A percentile compares a stretch with the other conserved stretches of the same genome.
These are phyloP conservation scores for Antheraea pernyi DNA, from an alignment of 1,140 invertebrate genomes.

Conservation along the genomic window DNA sequence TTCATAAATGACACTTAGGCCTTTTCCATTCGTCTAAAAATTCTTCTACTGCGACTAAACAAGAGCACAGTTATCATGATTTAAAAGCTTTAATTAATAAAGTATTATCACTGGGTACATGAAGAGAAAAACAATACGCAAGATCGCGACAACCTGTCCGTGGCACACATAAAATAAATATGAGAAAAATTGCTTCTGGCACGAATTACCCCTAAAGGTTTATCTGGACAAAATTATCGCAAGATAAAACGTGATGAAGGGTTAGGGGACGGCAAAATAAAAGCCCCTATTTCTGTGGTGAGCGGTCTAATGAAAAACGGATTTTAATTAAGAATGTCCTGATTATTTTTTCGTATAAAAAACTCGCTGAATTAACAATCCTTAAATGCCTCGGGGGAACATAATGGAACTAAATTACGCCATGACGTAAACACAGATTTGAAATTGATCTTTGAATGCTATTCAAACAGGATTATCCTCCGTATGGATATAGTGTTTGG, in stretches of 20 bases:
- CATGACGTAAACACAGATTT: neutral
- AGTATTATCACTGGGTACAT: neutral
- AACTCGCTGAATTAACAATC: neutral
- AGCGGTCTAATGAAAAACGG: slow-evolving; percentile 11
- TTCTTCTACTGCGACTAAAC: too few species aligned
- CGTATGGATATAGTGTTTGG: neutral
- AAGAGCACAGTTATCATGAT: neutral
- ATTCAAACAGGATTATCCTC: neutral
- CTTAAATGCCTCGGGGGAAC: neutral
- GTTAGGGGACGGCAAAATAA: neutral
- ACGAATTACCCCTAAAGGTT: slow-evolving; percentile 7
- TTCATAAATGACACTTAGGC: too few species aligned
- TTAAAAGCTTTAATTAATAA: neutral
- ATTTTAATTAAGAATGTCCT: slow-evolving; percentile 8
- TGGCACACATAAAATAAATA: neutral
- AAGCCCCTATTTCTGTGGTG: slow-evolving; percentile 4
- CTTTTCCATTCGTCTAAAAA: too few species aligned
- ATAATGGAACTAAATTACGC: neutral
- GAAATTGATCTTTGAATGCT: neutral
- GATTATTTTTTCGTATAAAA: slow-evolving; percentile 9
- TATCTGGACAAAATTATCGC: slow-evolving; percentile 11
- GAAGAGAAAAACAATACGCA: neutral
- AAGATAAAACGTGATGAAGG: slow-evolving; percentile 10
- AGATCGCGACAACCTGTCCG: neutral
- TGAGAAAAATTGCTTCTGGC: neutral